Evolutionary conservation across 2,888 invertebrate species (phyloP), one percentile per base, ranked within the genome.

Genomic region (Geophilus truncorum): DNA sequence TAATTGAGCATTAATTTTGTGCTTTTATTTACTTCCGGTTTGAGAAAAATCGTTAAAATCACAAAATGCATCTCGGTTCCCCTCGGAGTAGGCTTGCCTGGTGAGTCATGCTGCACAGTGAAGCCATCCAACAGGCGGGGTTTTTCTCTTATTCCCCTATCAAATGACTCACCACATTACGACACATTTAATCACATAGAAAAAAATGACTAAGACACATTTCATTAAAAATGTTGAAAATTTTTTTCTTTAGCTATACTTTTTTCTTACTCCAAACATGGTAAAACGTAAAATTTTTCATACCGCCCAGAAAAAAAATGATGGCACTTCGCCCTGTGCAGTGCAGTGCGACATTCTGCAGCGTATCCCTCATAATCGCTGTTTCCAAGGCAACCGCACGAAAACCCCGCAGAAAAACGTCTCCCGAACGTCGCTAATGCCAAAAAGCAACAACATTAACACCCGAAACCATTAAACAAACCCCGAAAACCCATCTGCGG

Each of bases 291-390:
- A 45, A 45, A 45, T n/a, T 45, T n/a, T 15, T 23, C 23, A 62
- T 12, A 25, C 25, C 21, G 25, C 23, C 9, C 9, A 25, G 25
- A 62, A 62, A 25, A 25, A 62, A 5, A 62, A 62, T 25, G 18
- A 45, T 45, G 45, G 45, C 45, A 45, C 15, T 45, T 45, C 1
- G 45, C 45, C 45, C 45, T 62, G 62, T 25, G 57, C 23, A 18
- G 57, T 62, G 62, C 62, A 62, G 62, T 62, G 62, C 62, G 62
- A 62, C 62, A 62, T 62, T 62, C 62, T 62, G 62, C 62, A 62
- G 62, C 2, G 1, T 12, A 10, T 6, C 12, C 9, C 25, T 62
- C 25, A 23, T 1, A 7, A 25, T 10, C 23, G 1, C 45, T 15
- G 25, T 62, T 25, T 62, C 62, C 62, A 23, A 10, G 25, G 25